Conservation (phyloP, 2,113 vertebrate genomes). For the Labeo catla region DNA sequence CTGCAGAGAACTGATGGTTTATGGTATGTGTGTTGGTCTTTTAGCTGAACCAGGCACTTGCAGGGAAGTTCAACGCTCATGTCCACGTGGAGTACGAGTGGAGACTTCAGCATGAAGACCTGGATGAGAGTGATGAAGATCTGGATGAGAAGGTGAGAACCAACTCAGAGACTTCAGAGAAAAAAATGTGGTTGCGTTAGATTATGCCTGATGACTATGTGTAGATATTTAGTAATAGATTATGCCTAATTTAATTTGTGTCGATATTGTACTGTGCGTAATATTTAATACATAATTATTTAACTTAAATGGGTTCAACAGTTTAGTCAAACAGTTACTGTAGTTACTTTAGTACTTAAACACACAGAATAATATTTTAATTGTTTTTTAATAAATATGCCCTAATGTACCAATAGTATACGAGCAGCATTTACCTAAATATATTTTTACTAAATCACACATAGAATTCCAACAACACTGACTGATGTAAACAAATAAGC, state of each 20-base stretch:
- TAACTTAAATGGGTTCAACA: not conserved
- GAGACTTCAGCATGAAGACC: constrained; percentile 91
- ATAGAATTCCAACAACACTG: too few relatives aligned
- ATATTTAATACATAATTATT: not conserved
- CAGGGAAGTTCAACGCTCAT: constrained; percentile 94
- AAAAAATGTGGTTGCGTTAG: not conserved
- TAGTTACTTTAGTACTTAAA: too few relatives aligned
- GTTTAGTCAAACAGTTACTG: not conserved
- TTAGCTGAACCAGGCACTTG: constrained; percentile 92
- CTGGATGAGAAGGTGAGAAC: constrained; percentile 89
- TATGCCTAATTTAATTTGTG: not conserved
- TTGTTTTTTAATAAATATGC: too few relatives aligned
- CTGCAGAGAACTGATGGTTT: not conserved
- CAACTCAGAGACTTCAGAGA: not conserved
- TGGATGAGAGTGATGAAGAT: constrained; percentile 97
- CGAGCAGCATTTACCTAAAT: too few relatives aligned
- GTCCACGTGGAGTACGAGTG: constrained; percentile 99
- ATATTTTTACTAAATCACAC: too few relatives aligned
- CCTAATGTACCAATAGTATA: too few relatives aligned
- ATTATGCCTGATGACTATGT: not conserved
- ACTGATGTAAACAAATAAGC: too few relatives aligned
- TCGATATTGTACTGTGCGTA: not conserved
- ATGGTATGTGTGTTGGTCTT: constrained; percentile 35
- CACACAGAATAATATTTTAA: too few relatives aligned
- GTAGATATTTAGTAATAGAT: not conserved